Conservation (phyloP, 2,888 invertebrate genomes). For the Incurvaria masculella region DNA sequence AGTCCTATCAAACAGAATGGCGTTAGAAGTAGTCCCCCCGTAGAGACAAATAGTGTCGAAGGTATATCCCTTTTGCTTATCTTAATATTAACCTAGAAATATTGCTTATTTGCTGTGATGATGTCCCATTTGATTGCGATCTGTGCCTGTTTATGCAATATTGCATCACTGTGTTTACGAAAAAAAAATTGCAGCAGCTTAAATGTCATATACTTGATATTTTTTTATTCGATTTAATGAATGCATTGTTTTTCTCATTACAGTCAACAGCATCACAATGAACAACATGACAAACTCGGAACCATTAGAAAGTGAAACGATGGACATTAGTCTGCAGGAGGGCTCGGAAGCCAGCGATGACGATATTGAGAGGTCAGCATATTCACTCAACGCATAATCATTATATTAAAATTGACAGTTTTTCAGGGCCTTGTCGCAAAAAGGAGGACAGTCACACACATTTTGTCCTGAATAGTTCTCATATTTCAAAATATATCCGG, state of each 20-base stretch:
- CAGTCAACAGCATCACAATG: not conserved
- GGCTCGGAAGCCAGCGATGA: slow-evolving; percentile 15
- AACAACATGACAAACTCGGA: slow-evolving; percentile 52
- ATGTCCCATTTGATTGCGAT: no score
- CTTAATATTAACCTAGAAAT: no score
- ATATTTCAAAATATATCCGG: no score
- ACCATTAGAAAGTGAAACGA: slow-evolving; percentile 42
- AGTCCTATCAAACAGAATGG: slow-evolving; percentile 51
- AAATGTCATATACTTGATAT: not conserved
- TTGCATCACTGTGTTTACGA: no score
- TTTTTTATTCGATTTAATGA: slow-evolving; percentile 11
- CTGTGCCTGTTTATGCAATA: no score
- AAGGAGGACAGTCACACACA: no score
- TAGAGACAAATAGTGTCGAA: slow-evolving; percentile 50
- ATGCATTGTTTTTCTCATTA: slow-evolving; percentile 12
- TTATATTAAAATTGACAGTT: no score
- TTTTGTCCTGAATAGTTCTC: no score
- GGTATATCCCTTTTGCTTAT: slow-evolving; percentile 22
- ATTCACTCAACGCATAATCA: no score
- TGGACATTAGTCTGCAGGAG: not conserved
- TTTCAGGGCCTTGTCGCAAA: no score
- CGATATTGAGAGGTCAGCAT: slow-evolving; percentile 44
- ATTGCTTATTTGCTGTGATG: no score
- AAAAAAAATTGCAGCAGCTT: not conserved
- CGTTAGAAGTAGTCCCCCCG: slow-evolving; percentile 47